Percentiles rank a stretch among this genome's conserved stretches.
These are phyloP conservation scores for Metallyticus violacea DNA, from an alignment of 2,888 invertebrate genomes.

Conservation along the genomic window DNA sequence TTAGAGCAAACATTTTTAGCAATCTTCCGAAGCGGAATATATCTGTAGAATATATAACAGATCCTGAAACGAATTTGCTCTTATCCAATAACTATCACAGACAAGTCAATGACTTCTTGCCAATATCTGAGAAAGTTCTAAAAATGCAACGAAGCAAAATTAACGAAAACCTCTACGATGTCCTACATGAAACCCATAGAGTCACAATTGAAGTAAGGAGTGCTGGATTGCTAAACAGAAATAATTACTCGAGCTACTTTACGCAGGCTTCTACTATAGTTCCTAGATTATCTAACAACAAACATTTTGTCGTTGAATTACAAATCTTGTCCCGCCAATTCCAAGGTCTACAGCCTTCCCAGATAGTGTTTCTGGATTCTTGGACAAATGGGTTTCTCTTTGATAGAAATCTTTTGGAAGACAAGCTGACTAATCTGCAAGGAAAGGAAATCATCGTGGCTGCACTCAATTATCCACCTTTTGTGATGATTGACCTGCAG, in stretches of 20 bases:
- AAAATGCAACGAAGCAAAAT: not conserved
- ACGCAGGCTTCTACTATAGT: too few species aligned
- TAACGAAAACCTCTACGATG: too few species aligned
- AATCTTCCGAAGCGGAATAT: not conserved
- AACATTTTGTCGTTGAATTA: not conserved
- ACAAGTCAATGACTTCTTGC: too few species aligned
- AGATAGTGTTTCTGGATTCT: not conserved
- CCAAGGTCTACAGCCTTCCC: not conserved
- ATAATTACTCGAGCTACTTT: too few species aligned
- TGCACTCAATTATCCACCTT: not conserved
- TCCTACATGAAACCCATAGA: too few species aligned
- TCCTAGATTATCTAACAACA: too few species aligned
- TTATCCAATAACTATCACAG: too few species aligned
- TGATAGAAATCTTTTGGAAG: not conserved
- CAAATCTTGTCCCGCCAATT: not conserved
- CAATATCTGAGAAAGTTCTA: not conserved
- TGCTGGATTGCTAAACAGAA: too few species aligned
- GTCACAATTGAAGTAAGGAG: not conserved
- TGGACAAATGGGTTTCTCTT: not conserved
- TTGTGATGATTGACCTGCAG: not conserved
- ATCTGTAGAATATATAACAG: not conserved
- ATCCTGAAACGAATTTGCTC: too few species aligned
- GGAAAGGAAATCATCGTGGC: not conserved
- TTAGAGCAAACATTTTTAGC: not conserved
- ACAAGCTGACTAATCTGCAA: not conserved